Base-by-base conservation (phyloP, 2,888 invertebrate genomes). In the Aphidoletes aphidimyza region DNA sequence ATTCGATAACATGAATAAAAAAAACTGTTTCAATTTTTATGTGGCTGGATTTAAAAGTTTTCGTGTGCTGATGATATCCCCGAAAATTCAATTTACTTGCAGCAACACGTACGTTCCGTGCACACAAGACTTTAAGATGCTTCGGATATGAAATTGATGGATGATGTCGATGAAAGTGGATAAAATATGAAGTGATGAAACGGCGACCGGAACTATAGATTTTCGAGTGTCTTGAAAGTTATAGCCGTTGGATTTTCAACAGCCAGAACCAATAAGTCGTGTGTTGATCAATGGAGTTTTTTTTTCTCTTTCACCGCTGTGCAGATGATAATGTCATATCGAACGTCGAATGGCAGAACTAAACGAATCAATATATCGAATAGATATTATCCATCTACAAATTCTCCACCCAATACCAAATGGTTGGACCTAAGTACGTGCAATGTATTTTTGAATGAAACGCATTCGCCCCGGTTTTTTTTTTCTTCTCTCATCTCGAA, bases 211-310 rank as follows among this genome's bases (percentile, higher is more conserved):
- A 49, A 49, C 6, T 49, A 19, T 19, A 19, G 69, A 69, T 69
- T 0, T 1, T 69, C 30, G 11, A 9, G 5, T 5, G 6, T 69
- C n/a, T 30, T 69, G 34, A 69, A 69, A 69, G 30, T 69, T 69
- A 30, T 69, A 69, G 69, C 34, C 69, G 2, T 9, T 69, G 69
- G 69, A 69, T 69, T 69, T 54, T n/a, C n/a, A n/a, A n/a, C n/a
- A n/a, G n/a, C n/a, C n/a, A n/a, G n/a, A n/a, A n/a, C n/a, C n/a
- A n/a, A n/a, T n/a, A n/a, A n/a, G 54, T 54, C 5, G 11, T 47
- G 17, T 47, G 47, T 17, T 47, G 6, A 47, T 47, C 47, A 19
- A 47, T 47, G 17, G 2, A n/a, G n/a, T n/a, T n/a, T n/a, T n/a
- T n/a, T n/a, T n/a, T n/a, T n/a, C n/a, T n/a, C n/a, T 5, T 39